phyloP scores from a whole-genome alignment of 92 coral and sea anemone genomes.

The Parazoanthus atlanticus region DNA sequence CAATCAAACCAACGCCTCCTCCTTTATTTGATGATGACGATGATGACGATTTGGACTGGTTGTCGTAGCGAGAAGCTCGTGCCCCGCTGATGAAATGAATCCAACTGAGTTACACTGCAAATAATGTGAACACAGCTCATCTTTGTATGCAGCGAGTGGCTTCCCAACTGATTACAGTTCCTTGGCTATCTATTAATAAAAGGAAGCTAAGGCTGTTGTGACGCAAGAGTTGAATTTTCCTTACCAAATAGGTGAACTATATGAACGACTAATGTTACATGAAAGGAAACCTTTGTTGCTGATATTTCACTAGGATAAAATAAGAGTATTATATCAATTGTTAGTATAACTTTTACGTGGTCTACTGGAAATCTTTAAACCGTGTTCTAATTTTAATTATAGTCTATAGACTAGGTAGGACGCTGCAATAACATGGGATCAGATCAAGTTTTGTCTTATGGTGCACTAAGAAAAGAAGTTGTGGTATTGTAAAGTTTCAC shows the following conservation, averaged over 20 bases:
- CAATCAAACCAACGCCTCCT: constrained; percentile 85
- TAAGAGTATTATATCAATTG: neutral
- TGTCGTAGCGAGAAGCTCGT: constrained; percentile 57
- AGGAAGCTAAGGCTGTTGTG: too few relatives aligned
- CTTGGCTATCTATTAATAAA: neutral
- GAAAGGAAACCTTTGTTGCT: neutral
- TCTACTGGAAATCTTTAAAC: too few relatives aligned
- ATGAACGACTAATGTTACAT: neutral
- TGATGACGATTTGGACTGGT: constrained; percentile 96
- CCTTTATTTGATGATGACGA: constrained; percentile 97
- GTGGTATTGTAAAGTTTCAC: too few relatives aligned
- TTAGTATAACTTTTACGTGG: too few relatives aligned
- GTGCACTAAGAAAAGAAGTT: too few relatives aligned
- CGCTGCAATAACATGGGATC: too few relatives aligned
- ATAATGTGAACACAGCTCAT: neutral
- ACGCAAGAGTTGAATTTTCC: neutral
- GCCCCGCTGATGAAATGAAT: neutral
- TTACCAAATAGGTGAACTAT: neutral
- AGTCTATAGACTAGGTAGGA: too few relatives aligned
- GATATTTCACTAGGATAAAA: too few relatives aligned
- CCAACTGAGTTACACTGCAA: neutral
- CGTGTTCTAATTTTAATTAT: too few relatives aligned
- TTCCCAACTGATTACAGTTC: constrained; percentile 17
- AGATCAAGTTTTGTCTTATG: too few relatives aligned
- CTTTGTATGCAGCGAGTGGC: neutral